Evolutionary conservation across 2,113 vertebrate species (phyloP), one percentile per base, ranked within the genome.

Genomic region (Phylloscopus trochilus): DNA sequence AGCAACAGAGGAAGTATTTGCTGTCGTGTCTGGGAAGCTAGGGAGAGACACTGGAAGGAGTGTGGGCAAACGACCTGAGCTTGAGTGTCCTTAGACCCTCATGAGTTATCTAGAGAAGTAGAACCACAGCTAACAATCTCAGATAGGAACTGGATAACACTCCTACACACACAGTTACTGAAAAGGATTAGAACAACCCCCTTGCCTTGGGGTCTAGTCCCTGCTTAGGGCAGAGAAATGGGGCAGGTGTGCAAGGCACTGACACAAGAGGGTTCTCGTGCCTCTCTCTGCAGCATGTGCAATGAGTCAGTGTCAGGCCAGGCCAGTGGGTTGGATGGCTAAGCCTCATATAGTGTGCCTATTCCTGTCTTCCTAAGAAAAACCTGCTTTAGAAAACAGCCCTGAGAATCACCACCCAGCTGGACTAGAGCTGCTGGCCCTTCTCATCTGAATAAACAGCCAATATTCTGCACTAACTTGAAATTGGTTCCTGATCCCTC

Each of bases 401-500:
- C 39, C 11, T 23, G 28, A 26, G 35, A 15, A 58, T 56, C 63
- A 47, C 11, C 19, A 44, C 13, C 6, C 17, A 35, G 24, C 19
- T 62, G 43, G 51, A 4, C 15, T 22, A 44, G 24, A 64, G 21
- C 11, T 35, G 15, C 23, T 82, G 66, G 51, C 15, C 9, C 15
- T 26, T 78, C 46, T 70, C 37, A 49, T 21, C 9, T 16, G 24
- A 60, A 67, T 75, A 72, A 78, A 59, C 3, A 2, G 13, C 3
- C 15, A 39, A 3, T 1, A 0, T 30, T 63, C 26, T 64, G 4
- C 7, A 4, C 16, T 35, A 24, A 58, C 13, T 26, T 51, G 28
- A 14, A 2, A 4, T 2, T 2, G 7, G 13, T 13, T 77, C 46
- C 60, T 41, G 11, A 49, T 10, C 2, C 3, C 10, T 23, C n/a